phyloP scores from a whole-genome alignment of 37 sponge, comb jelly and placozoan genomes.

The Eunapius fragilis region DNA sequence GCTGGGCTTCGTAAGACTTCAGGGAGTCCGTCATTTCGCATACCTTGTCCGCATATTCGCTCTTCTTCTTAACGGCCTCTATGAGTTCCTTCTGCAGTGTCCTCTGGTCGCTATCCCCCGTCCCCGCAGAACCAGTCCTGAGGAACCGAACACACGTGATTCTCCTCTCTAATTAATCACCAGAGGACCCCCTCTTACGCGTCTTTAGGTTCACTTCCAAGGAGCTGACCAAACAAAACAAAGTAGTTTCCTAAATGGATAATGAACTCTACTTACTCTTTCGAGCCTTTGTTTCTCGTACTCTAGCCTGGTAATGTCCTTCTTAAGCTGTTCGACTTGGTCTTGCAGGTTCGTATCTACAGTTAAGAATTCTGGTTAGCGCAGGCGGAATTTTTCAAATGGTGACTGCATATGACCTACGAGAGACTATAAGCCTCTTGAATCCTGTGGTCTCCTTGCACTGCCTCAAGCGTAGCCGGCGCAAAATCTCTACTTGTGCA shows the following conservation, averaged over 20 bases:
- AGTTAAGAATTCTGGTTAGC: neutral
- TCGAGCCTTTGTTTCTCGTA: constrained; percentile 61
- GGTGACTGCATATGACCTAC: constrained; percentile 2
- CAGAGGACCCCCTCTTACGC: neutral
- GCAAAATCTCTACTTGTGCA: constrained; percentile 30
- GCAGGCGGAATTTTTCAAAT: neutral
- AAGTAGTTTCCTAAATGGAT: neutral
- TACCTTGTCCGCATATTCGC: too few species aligned
- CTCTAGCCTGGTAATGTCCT: constrained; percentile 47
- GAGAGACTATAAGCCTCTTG: constrained; percentile 40
- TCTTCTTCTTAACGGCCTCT: too few species aligned
- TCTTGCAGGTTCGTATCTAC: constrained; percentile 55
- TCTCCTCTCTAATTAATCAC: neutral
- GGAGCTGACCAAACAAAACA: neutral
- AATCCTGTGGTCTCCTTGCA: constrained; percentile 46
- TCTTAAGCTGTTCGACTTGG: constrained; percentile 33
- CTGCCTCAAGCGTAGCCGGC: constrained; percentile 35
- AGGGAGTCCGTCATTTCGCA: too few species aligned
- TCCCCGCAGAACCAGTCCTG: neutral
- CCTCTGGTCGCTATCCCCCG: too few species aligned
- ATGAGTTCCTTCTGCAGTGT: too few species aligned
- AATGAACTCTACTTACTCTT: constrained; percentile 3
- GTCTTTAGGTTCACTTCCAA: neutral
- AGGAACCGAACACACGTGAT: neutral
- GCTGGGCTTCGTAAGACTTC: too few species aligned